Percentiles rank a stretch among this genome's conserved stretches.
These are phyloP conservation scores for Ernsta delagoae DNA, from an alignment of 2,888 invertebrate genomes.

Conservation along the genomic window DNA sequence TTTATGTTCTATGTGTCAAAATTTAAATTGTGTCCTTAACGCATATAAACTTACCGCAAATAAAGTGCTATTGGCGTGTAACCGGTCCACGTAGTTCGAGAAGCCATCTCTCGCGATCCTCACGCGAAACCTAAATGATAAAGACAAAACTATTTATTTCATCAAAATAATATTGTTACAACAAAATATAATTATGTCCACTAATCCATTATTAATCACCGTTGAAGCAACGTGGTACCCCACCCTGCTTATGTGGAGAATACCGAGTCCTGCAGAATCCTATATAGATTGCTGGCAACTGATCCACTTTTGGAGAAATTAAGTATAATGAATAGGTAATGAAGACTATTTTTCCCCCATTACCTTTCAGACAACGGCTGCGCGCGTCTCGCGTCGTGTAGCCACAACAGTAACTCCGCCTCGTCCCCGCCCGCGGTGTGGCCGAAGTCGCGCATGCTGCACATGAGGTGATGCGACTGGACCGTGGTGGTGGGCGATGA, in stretches of 20 bases:
- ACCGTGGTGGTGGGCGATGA: slow-evolving; percentile 62
- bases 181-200: no score
- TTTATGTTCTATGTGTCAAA: no score
- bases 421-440: slow-evolving; percentile 95
- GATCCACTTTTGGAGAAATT: no score
- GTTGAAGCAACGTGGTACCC: no score
- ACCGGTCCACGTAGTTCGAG: slow-evolving; percentile 94
- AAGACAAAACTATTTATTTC: not conserved
- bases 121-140: slow-evolving; percentile 87
- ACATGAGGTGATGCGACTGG: slow-evolving; percentile 88
- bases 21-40: no score
- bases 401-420: slow-evolving; percentile 93
- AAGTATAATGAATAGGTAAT: no score
- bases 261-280: no score
- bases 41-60: slow-evolving; percentile 87
- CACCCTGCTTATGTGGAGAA: no score
- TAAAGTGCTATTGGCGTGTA: slow-evolving; percentile 94
- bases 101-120: slow-evolving; percentile 95
- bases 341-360: not conserved
- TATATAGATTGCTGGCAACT: no score
- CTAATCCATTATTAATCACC: no score
- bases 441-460: slow-evolving; percentile 95
- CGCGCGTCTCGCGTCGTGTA: slow-evolving; percentile 92
- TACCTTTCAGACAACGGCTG: slow-evolving; percentile 92
- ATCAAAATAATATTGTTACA: no score